phyloP scores from a whole-genome alignment of 2,888 invertebrate genomes.

The Sminthurinus aureus region DNA sequence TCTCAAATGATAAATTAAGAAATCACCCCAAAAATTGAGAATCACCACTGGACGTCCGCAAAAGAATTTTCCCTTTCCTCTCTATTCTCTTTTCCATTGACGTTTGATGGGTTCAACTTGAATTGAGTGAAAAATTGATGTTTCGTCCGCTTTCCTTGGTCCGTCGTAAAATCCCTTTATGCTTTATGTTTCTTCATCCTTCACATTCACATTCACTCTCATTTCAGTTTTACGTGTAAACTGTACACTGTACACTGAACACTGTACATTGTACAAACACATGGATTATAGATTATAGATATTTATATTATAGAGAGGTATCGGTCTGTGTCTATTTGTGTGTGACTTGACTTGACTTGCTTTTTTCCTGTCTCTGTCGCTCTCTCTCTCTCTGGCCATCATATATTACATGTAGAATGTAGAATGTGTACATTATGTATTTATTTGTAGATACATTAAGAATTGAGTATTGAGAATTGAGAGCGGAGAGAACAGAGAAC shows the following conservation, averaged over 20 bases:
- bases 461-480: no score
- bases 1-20: slow-evolving; percentile 53
- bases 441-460: no score
- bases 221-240: not conserved
- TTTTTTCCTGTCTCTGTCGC: no score
- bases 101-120: slow-evolving; percentile 40
- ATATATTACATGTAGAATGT: not conserved
- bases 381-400: not conserved
- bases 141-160: not conserved
- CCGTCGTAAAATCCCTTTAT: not conserved
- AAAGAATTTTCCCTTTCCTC: slow-evolving; percentile 30
- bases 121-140: slow-evolving; percentile 37
- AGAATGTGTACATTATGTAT: no score
- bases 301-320: not conserved
- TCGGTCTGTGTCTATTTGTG: not conserved
- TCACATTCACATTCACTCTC: not conserved
- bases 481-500: not conserved
- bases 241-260: no score
- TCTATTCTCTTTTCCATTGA: slow-evolving; percentile 38
- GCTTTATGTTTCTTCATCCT: not conserved
- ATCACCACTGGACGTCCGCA: slow-evolving; percentile 41
- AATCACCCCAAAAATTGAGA: slow-evolving; percentile 43
- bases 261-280: no score
- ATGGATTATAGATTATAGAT: not conserved
- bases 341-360: not conserved